Base-by-base conservation (phyloP, 2,113 vertebrate genomes). In the Eptesicus fuscus region DNA sequence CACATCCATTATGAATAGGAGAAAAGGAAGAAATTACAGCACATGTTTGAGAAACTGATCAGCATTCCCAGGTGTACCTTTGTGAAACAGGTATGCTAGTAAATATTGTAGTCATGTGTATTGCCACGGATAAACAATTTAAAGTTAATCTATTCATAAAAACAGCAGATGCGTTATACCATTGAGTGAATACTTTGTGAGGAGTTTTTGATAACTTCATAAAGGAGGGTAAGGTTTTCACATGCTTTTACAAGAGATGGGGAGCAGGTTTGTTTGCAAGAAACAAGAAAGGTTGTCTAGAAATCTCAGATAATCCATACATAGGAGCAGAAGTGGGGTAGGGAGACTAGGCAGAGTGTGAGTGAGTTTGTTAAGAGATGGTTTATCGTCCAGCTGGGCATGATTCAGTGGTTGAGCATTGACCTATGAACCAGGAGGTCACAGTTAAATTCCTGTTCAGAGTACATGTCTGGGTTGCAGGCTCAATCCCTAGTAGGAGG, bases 121-220 rank as follows among this genome's bases (percentile, higher is more conserved):
- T 92, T 82, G 71, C 85, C 59, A 22, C 77, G 70, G 82, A 42
- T 74, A 93, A 76, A 44, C 25, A 59, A 59, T 23, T 56, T 42
- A 73, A 91, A 61, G 83, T 67, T 91, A 91, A 89, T 47, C 88
- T 67, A 35, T 44, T 89, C 85, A 78, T 83, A 86, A 91, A 80
- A 83, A 30, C 3, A 51, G 59, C 23, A 67, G 65, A 73, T 88
- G 71, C 91, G 69, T 91, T 88, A 89, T 12, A 44, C 4, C 42
- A 32, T 0, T 59, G 71, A 49, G 28, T 88, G 47, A 37, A 16
- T 59, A 42, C 61, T 93, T 77, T 83, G 23, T 89, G 25, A 67
- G 28, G 47, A 56, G 56, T 30, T 42, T 83, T 73, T 71, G 67
- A 78, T 70, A 83, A 42, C 73, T 93, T 92, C 69, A 86, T 63